Conservation (phyloP, 2,797 vertebrate genomes). For the Halcyon badia region DNA sequence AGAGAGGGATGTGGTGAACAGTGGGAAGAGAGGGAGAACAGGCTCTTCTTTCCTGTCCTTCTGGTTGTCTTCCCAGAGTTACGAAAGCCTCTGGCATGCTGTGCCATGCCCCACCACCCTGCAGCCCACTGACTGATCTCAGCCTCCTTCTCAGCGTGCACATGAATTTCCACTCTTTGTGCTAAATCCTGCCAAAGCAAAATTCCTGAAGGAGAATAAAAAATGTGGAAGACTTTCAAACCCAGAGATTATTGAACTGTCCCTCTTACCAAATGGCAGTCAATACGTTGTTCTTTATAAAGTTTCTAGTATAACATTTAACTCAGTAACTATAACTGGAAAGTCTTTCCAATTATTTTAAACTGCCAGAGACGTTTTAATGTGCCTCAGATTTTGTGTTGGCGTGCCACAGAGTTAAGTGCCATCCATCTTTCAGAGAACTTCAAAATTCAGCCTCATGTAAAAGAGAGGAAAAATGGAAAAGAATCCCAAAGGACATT, state of each 20-base stretch:
- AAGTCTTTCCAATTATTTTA: conserved; percentile 50
- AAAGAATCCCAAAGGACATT: neutral
- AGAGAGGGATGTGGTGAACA: neutral
- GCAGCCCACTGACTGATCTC: neutral
- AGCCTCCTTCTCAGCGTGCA: fast-evolving
- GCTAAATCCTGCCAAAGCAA: conserved; percentile 18
- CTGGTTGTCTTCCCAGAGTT: conserved; percentile 15
- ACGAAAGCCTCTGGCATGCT: neutral
- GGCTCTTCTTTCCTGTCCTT: conserved; percentile 7
- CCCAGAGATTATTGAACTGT: conserved; percentile 25
- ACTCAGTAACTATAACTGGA: conserved; percentile 45
- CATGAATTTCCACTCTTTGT: neutral
- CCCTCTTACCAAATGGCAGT: conserved; percentile 16
- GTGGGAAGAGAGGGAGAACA: neutral
- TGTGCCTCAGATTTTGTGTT: conserved; percentile 46
- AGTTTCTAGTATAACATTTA: conserved; percentile 20
- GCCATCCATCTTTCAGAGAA: conserved; percentile 14
- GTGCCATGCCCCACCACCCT: neutral
- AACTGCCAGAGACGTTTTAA: conserved; percentile 23
- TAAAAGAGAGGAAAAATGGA: neutral
- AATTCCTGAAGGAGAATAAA: conserved; percentile 47
- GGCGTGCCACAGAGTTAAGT: conserved; percentile 3
- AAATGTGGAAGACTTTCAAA: conserved; percentile 43
- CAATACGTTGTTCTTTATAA: conserved; percentile 13
- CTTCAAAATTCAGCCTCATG: neutral